These are phyloP conservation scores for Abrostola triplasia DNA, from an alignment of 2,888 invertebrate species.

Conservation along the genomic window DNA sequence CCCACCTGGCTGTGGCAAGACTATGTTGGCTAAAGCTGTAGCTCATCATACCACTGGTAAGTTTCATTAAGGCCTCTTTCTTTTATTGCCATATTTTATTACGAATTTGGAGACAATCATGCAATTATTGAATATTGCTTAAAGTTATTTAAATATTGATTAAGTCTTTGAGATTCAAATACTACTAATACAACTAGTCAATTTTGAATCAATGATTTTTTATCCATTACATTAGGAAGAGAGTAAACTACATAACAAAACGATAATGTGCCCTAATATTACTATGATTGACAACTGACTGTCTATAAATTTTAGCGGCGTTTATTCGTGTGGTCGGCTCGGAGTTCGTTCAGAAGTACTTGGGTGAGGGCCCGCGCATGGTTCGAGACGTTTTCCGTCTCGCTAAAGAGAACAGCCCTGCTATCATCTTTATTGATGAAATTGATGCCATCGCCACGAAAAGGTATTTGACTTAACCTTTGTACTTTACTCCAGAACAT, in stretches of 20 bases:
- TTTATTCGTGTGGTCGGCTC: conserved; percentile 99
- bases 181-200: no score
- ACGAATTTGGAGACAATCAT: no score
- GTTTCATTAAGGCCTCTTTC: background rate
- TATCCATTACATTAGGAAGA: no score
- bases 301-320: conserved; percentile 90
- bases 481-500: no score
- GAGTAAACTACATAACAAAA: no score
- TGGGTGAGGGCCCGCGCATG: conserved; percentile 99
- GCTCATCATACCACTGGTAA: conserved; percentile 98
- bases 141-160: no score
- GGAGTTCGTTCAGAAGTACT: conserved; percentile 99
- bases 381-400: conserved; percentile 99
- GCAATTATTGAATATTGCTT: no score
- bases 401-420: conserved; percentile 99
- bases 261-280: no score
- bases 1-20: conserved; percentile 99
- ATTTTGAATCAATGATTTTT: no score
- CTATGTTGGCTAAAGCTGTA: conserved; percentile 99
- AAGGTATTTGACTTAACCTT: conserved; percentile 81
- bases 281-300: no score
- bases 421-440: conserved; percentile 99
- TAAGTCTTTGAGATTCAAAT: no score
- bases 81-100: background rate
- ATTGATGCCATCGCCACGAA: conserved; percentile 99